Percentiles rank a stretch among this genome's conserved stretches.
Evolutionary conservation across 2,888 invertebrate genomes (phyloP).

Genomic region (Nomada flava): DNA sequence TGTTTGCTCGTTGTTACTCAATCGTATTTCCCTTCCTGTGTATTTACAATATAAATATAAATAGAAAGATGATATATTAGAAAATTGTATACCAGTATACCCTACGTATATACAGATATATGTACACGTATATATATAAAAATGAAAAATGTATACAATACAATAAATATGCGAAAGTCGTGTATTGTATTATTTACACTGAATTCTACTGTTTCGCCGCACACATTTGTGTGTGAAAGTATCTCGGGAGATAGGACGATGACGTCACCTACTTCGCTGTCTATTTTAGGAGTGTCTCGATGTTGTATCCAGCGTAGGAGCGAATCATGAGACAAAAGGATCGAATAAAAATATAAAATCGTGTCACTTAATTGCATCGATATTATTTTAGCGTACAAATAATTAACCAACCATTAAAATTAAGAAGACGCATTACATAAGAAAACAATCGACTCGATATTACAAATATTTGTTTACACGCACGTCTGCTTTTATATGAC

Average conservation of each 20-base stretch:
- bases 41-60: conserved; percentile 28
- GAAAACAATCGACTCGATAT: conserved; percentile 60
- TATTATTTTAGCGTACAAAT: conserved; percentile 82
- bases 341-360: conserved; percentile 64
- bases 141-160: conserved; percentile 2
- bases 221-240: conserved; percentile 65
- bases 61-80: conserved; percentile 11
- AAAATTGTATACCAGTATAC: conserved; percentile 10
- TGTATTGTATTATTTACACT: conserved; percentile 34
- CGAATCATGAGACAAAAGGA: conserved; percentile 62
- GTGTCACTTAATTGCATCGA: conserved; percentile 77
- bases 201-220: conserved; percentile 48
- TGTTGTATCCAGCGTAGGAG: conserved; percentile 69
- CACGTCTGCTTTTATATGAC: conserved; percentile 54
- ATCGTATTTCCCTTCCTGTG: neutral
- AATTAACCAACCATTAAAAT: conserved; percentile 79
- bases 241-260: conserved; percentile 75
- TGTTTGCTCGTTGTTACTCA: conserved; percentile 41
- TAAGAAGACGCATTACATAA: conserved; percentile 66
- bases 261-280: conserved; percentile 79
- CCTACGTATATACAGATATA: neutral
- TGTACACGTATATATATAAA: neutral
- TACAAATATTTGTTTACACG: conserved; percentile 55
- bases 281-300: conserved; percentile 83
- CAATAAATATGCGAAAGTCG: neutral